phyloP scores from a whole-genome alignment of 2,797 vertebrate species.

The Anolis apletophallus region DNA sequence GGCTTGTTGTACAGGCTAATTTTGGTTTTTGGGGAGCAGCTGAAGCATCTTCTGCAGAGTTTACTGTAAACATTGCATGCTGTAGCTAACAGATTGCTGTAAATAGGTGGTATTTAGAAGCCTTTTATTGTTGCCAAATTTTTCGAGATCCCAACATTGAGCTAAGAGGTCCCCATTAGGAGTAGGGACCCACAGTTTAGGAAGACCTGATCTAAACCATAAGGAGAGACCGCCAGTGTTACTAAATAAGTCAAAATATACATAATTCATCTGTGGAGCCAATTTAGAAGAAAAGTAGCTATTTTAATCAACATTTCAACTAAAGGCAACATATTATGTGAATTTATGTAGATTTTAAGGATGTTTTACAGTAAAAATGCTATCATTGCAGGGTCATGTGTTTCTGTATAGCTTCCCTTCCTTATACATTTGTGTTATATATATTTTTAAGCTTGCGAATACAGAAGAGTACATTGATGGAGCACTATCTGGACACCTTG shows the following conservation, averaged over 20 bases:
- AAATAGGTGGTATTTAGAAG: no score
- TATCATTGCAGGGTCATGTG: not conserved
- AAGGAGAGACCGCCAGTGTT: not conserved
- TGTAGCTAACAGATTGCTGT: no score
- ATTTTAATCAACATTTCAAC: not conserved
- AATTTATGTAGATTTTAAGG: constrained; percentile 1
- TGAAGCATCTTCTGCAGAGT: no score
- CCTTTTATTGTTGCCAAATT: no score
- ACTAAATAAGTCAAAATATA: not conserved
- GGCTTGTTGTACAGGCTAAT: no score
- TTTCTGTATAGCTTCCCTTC: not conserved
- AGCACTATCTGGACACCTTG: constrained; percentile 93
- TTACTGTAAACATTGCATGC: no score
- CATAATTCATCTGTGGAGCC: not conserved
- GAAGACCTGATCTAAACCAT: no score
- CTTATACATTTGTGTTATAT: not conserved
- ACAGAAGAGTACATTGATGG: constrained; percentile 98
- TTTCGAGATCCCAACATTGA: no score
- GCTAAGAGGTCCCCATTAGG: no score
- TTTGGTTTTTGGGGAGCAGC: no score
- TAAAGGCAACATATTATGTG: not conserved
- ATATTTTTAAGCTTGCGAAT: constrained; percentile 88
- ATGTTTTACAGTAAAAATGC: not conserved
- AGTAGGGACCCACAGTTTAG: no score
- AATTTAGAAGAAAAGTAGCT: not conserved